Conservation (phyloP, 1,140 invertebrate genomes). For the Drosophila aff. region DNA sequence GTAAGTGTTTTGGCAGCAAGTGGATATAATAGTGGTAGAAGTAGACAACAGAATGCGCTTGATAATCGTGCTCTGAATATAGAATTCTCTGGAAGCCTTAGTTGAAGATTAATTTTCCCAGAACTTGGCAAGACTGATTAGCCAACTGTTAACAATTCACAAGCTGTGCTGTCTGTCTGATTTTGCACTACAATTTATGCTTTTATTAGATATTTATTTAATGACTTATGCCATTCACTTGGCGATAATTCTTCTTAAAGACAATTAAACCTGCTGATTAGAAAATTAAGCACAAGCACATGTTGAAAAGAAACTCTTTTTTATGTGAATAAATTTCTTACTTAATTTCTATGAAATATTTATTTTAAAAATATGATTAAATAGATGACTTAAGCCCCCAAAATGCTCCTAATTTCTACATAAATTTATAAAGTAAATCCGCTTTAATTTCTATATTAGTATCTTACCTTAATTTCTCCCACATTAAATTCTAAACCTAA, state of each 20-base stretch:
- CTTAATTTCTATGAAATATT: background rate
- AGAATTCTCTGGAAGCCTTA: constrained; percentile 16
- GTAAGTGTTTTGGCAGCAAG: background rate
- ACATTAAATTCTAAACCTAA: background rate
- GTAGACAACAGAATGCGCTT: background rate
- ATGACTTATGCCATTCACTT: background rate
- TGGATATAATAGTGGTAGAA: background rate
- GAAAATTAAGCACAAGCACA: background rate
- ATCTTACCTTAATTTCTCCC: background rate
- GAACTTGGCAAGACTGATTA: constrained; percentile 14
- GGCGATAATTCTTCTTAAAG: background rate
- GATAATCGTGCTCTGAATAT: constrained; percentile 16
- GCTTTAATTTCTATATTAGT: background rate
- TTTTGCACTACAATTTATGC: background rate
- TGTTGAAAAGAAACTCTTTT: background rate
- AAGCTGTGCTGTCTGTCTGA: background rate
- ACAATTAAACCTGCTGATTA: background rate
- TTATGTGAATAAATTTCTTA: background rate
- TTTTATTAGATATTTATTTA: background rate
- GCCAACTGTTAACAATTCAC: background rate
- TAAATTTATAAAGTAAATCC: background rate
- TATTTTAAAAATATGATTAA: background rate
- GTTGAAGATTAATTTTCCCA: background rate
- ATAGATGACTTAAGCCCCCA: no score
- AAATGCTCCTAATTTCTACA: background rate